phyloP scores from a whole-genome alignment of 2,888 invertebrate species.

The Plagiodera versicolora region DNA sequence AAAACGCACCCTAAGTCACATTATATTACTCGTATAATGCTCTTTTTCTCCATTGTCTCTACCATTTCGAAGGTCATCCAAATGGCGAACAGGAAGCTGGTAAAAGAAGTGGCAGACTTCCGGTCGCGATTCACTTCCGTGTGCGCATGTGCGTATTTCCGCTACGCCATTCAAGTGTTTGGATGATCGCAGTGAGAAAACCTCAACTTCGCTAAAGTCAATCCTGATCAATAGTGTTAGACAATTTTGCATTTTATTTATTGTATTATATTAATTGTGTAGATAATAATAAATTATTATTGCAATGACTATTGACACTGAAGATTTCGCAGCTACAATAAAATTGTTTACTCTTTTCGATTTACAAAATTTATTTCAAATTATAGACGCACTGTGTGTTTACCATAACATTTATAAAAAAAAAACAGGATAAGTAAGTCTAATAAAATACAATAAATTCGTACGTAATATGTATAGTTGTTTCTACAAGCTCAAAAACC shows the following conservation, averaged over 20 bases:
- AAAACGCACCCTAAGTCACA: constrained; percentile 36
- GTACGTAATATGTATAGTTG: too few relatives aligned
- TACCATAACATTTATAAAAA: too few relatives aligned
- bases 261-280: neutral
- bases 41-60: constrained; percentile 27
- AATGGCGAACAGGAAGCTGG: constrained; percentile 21
- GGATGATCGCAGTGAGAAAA: neutral
- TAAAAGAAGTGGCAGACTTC: constrained; percentile 36
- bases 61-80: constrained; percentile 21
- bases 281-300: too few relatives aligned
- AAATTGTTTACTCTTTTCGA: too few relatives aligned
- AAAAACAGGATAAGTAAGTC: too few relatives aligned
- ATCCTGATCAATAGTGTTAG: neutral
- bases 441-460: too few relatives aligned
- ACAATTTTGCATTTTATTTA: neutral
- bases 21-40: constrained; percentile 28
- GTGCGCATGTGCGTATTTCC: constrained; percentile 46
- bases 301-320: too few relatives aligned
- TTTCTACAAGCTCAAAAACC: too few relatives aligned
- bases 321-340: too few relatives aligned
- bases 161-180: constrained; percentile 40
- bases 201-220: neutral
- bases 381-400: too few relatives aligned
- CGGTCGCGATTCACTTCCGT: constrained; percentile 34
- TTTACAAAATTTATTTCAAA: too few relatives aligned